These are phyloP conservation scores for Zaprionus nigranus DNA, from an alignment of 1,140 invertebrate genomes.

Conservation along the genomic window DNA sequence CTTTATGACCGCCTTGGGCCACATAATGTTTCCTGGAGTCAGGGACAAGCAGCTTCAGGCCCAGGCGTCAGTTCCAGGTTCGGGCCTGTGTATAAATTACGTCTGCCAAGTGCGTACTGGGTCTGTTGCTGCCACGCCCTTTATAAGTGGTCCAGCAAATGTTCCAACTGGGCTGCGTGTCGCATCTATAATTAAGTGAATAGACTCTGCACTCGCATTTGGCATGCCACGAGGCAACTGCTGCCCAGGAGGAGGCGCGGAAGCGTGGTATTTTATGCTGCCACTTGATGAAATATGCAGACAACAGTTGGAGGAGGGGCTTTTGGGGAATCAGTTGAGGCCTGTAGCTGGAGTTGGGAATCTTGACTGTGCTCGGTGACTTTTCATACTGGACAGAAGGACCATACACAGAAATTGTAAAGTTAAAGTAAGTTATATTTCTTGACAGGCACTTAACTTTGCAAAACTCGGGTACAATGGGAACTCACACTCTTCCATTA, in stretches of 20 bases:
- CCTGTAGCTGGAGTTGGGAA: neutral
- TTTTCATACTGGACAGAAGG: neutral
- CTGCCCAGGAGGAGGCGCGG: constrained; percentile 32
- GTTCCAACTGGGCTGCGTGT: constrained; percentile 59
- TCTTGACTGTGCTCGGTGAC: neutral
- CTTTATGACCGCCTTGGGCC: constrained; percentile 57
- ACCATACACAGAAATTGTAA: constrained; percentile 3
- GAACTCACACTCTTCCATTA: neutral
- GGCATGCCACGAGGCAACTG: constrained; percentile 15
- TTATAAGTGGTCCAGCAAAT: constrained; percentile 29
- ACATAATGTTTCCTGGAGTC: constrained; percentile 24
- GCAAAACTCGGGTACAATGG: neutral
- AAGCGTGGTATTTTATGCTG: constrained; percentile 44
- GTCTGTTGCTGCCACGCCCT: constrained; percentile 25
- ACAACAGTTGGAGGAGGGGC: constrained; percentile 10
- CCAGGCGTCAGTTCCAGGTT: constrained; percentile 16
- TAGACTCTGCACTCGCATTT: constrained; percentile 42
- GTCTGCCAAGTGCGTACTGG: constrained; percentile 28
- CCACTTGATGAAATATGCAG: constrained; percentile 48
- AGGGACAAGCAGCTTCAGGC: constrained; percentile 23
- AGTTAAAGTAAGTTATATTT: neutral
- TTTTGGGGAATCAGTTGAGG: neutral
- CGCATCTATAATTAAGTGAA: constrained; percentile 82
- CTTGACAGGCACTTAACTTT: neutral
- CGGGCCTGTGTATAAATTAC: constrained; percentile 45